These are phyloP conservation scores for Pseudoips prasinana DNA, from an alignment of 2,888 invertebrate genomes.

Conservation along the genomic window DNA sequence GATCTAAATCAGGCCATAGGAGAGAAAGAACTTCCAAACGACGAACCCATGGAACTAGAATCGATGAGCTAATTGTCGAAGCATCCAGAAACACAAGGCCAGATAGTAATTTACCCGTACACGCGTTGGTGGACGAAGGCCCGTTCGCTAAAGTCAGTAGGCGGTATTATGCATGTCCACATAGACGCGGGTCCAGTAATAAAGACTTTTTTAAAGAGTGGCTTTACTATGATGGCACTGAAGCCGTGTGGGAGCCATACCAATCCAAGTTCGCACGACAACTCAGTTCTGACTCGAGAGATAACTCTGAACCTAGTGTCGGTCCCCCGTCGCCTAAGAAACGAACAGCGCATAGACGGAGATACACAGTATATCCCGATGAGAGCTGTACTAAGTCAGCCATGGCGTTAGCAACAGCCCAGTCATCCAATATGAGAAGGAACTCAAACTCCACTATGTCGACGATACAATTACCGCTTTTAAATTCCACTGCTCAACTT, in stretches of 20 bases:
- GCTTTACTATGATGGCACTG: constrained; percentile 67
- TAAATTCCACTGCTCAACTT: constrained; percentile 73
- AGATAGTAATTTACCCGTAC: constrained; percentile 58
- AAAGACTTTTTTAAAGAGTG: constrained; percentile 75
- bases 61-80: constrained; percentile 67
- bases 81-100: constrained; percentile 50
- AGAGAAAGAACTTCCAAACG: constrained; percentile 60
- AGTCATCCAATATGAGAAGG: constrained; percentile 78
- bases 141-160: constrained; percentile 72
- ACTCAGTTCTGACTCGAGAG: constrained; percentile 77
- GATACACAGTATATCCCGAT: constrained; percentile 70
- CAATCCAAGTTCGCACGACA: constrained; percentile 79
- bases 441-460: constrained; percentile 85
- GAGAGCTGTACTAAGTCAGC: constrained; percentile 77
- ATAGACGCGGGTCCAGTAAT: constrained; percentile 59
- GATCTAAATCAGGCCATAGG: constrained; percentile 59
- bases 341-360: constrained; percentile 59
- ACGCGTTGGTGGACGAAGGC: constrained; percentile 69
- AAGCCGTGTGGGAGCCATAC: constrained; percentile 70
- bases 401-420: constrained; percentile 70
- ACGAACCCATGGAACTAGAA: constrained; percentile 56
- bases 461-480: constrained; percentile 80
- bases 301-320: constrained; percentile 74
- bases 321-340: constrained; percentile 75
- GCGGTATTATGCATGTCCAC: constrained; percentile 66